These are phyloP conservation scores for Zaprionus camerounensis DNA, from an alignment of 1,140 invertebrate species.

Conservation along the genomic window DNA sequence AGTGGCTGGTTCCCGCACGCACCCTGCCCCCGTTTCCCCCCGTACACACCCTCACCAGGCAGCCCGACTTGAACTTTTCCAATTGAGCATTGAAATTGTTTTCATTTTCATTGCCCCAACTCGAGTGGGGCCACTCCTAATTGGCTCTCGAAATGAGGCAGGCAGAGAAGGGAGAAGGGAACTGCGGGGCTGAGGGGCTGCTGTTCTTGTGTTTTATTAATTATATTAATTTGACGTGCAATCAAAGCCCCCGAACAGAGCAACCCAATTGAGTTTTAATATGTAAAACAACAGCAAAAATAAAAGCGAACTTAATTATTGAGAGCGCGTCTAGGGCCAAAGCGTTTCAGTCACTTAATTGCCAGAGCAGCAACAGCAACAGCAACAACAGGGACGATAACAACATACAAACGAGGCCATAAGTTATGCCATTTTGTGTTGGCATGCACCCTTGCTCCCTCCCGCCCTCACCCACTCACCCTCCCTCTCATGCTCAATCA, in stretches of 20 bases:
- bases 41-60: too few species aligned
- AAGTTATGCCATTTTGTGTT: slow-evolving; percentile 75
- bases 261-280: slow-evolving; percentile 48
- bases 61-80: slow-evolving; percentile 60
- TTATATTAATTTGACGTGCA: slow-evolving; percentile 70
- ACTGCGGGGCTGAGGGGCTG: neutral
- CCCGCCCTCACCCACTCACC: neutral
- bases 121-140: slow-evolving; percentile 36
- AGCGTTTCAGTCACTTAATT: slow-evolving; percentile 77
- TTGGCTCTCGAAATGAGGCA: slow-evolving; percentile 50
- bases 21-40: neutral
- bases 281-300: slow-evolving; percentile 24
- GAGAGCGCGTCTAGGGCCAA: slow-evolving; percentile 61
- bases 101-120: slow-evolving; percentile 39
- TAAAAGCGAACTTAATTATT: slow-evolving; percentile 62
- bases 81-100: slow-evolving; percentile 77
- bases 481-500: neutral
- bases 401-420: slow-evolving; percentile 64
- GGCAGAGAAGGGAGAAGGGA: neutral
- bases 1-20: slow-evolving; percentile 66
- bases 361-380: slow-evolving; percentile 38
- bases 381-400: slow-evolving; percentile 25
- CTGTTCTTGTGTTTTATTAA: slow-evolving; percentile 56
- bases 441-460: slow-evolving; percentile 31
- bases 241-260: slow-evolving; percentile 49